A percentile compares a stretch with the other conserved stretches of the same genome.
phyloP scores from a whole-genome alignment of 2,888 invertebrate species.

The Drosophila algonquin region DNA sequence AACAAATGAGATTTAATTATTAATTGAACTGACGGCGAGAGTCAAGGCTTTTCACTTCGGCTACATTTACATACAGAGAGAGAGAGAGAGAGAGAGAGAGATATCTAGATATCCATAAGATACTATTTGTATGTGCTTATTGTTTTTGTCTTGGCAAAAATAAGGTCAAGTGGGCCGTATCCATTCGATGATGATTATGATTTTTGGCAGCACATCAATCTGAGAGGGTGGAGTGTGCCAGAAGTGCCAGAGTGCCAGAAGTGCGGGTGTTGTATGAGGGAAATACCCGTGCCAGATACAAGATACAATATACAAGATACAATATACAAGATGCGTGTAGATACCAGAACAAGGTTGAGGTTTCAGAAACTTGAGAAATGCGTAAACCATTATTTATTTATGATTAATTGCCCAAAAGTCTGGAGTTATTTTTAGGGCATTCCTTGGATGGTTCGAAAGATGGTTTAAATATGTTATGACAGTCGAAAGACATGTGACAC shows the following conservation, averaged over 20 bases:
- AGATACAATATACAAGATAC: no score
- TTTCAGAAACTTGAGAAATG: not conserved
- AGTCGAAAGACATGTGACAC: no score
- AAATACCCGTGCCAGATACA: slow-evolving; percentile 6
- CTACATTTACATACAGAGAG: slow-evolving; percentile 43
- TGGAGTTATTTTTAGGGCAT: no score
- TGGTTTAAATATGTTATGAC: no score
- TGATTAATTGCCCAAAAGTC: no score
- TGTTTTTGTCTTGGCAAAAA: slow-evolving; percentile 42
- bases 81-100: slow-evolving; percentile 8
- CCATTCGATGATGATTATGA: slow-evolving; percentile 42
- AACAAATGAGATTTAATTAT: slow-evolving; percentile 66
- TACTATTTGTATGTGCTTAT: not conserved
- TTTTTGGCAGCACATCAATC: slow-evolving; percentile 45
- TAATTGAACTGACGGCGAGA: slow-evolving; percentile 65
- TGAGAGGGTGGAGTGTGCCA: slow-evolving; percentile 22
- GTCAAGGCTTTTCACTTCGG: slow-evolving; percentile 60
- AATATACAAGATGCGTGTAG: slow-evolving; percentile 19
- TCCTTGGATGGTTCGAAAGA: no score
- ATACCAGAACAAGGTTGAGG: slow-evolving; percentile 36
- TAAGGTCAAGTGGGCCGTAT: slow-evolving; percentile 62
- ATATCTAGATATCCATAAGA: slow-evolving; percentile 52
- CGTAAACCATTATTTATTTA: no score
- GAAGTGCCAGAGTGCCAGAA: slow-evolving; percentile 16
- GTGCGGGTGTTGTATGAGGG: slow-evolving; percentile 35